A percentile compares a stretch with the other conserved stretches of the same genome.
Evolutionary conservation across 2,113 vertebrate species (phyloP).

Genomic region (Centropristis striata): DNA sequence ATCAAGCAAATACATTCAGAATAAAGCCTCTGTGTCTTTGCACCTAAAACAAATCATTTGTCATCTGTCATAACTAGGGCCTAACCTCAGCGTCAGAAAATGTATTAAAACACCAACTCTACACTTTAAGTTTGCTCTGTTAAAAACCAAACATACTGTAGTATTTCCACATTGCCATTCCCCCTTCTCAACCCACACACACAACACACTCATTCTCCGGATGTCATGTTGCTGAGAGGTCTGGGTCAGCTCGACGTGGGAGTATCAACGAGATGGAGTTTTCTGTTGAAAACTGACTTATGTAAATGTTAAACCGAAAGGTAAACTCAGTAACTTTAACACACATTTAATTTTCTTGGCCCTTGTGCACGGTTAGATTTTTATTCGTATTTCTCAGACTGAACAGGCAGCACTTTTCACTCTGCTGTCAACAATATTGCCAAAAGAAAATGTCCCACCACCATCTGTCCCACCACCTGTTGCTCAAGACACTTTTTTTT

Average conservation of each 20-base stretch:
- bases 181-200: conserved; percentile 13
- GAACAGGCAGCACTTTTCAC: conserved; percentile 13
- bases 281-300: conserved; percentile 23
- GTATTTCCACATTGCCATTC: conserved; percentile 19
- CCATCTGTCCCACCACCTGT: conserved; percentile 63
- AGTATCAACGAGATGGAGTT: conserved; percentile 30
- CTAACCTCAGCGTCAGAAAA: not conserved
- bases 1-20: not conserved
- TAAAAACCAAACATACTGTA: conserved; percentile 1
- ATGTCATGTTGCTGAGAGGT: conserved; percentile 46
- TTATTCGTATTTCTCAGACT: conserved; percentile 16
- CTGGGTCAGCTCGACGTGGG: conserved; percentile 46
- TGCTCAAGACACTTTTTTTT: conserved; percentile 31
- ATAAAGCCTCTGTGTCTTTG: not conserved
- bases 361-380: conserved; percentile 9
- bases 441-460: conserved; percentile 37
- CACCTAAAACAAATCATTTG: not conserved
- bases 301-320: conserved; percentile 13
- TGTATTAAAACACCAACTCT: conserved; percentile 1
- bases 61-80: not conserved
- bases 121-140: not conserved
- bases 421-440: conserved; percentile 21
- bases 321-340: not conserved
- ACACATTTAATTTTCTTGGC: not conserved
- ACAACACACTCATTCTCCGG: conserved; percentile 14